phyloP scores from a whole-genome alignment of 2,113 vertebrate species.

The Passer montanus region DNA sequence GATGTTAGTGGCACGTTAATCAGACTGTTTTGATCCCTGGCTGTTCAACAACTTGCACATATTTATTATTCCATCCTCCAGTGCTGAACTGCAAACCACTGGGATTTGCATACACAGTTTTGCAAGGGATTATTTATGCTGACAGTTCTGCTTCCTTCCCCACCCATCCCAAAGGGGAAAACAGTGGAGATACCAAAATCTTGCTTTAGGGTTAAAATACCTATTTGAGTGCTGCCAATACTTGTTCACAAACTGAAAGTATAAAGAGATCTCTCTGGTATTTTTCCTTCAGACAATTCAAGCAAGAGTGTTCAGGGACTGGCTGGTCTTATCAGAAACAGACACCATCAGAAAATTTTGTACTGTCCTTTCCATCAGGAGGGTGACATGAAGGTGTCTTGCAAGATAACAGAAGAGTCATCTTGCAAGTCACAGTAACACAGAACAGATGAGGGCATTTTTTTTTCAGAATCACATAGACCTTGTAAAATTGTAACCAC shows the following conservation, averaged over 20 bases:
- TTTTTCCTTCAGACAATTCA: background rate
- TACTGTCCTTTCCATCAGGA: background rate
- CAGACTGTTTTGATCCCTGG: background rate
- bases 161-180: background rate
- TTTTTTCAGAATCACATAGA: background rate
- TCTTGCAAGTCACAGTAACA: background rate
- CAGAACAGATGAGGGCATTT: background rate
- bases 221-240: background rate
- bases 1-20: background rate
- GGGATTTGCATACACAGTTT: background rate
- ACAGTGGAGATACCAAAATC: background rate
- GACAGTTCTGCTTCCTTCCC: background rate
- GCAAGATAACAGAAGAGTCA: background rate
- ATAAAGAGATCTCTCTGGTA: background rate
- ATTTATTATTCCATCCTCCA: background rate
- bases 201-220: constrained; percentile 3
- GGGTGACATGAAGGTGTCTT: background rate
- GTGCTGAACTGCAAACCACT: background rate
- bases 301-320: background rate
- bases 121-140: background rate
- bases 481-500: background rate
- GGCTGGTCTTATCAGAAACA: background rate
- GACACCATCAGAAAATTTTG: background rate
- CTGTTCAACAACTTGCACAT: background rate
- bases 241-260: background rate